Evolutionary conservation across 2,113 vertebrate species (phyloP).

Genomic region (Chelonoidis abingdonii): DNA sequence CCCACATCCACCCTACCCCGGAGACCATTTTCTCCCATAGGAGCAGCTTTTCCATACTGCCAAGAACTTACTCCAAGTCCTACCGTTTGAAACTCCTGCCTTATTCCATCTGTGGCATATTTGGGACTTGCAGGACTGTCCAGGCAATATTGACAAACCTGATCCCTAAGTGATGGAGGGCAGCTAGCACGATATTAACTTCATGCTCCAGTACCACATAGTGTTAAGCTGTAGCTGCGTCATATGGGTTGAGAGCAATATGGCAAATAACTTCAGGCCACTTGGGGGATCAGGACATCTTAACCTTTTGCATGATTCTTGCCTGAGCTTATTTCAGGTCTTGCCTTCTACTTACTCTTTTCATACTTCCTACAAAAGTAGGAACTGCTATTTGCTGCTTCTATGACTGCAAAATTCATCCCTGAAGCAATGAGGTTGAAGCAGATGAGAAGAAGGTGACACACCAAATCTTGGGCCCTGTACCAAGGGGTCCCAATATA

Average conservation of each 20-base stretch:
- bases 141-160: background rate
- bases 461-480: background rate
- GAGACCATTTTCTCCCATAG: background rate
- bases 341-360: background rate
- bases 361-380: background rate
- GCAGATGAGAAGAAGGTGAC: conserved; percentile 19
- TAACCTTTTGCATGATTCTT: background rate
- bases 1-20: background rate
- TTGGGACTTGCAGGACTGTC: background rate
- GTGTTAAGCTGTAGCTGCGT: background rate
- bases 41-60: background rate
- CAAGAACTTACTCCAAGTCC: background rate
- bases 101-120: background rate
- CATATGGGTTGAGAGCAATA: background rate
- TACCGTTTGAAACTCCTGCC: background rate
- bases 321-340: background rate
- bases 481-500: background rate
- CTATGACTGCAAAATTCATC: conserved; percentile 5
- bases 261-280: background rate
- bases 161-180: no score
- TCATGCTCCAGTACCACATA: background rate
- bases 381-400: background rate
- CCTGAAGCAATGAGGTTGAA: background rate
- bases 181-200: background rate
- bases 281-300: background rate